Percentiles rank a stretch among this genome's conserved stretches.
These are phyloP conservation scores for Dexiosoma caninum DNA, from an alignment of 2,888 invertebrate species.

Conservation along the genomic window DNA sequence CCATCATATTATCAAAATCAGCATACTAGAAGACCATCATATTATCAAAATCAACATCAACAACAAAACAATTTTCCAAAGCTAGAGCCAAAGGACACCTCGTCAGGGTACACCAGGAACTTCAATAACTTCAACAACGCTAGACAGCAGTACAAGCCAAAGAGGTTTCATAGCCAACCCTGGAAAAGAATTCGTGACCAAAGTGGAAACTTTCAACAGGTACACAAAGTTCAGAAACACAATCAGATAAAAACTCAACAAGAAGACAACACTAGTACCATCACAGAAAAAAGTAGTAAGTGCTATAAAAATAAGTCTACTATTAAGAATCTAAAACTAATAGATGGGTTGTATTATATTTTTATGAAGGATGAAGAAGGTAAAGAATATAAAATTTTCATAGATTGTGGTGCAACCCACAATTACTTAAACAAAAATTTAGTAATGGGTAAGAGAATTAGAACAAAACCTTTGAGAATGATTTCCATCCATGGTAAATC, in stretches of 20 bases:
- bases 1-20: not conserved
- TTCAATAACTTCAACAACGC: constrained; percentile 5
- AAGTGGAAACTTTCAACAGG: constrained; percentile 13
- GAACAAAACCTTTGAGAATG: constrained; percentile 21
- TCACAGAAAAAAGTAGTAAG: constrained; percentile 14
- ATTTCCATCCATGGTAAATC: constrained; percentile 18
- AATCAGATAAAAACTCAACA: not conserved
- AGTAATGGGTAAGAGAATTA: not conserved
- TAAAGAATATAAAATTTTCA: constrained; percentile 6
- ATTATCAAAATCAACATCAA: not conserved
- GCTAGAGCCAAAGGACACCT: too few relatives aligned
- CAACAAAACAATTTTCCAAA: not conserved
- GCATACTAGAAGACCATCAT: not conserved
- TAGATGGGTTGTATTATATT: constrained; percentile 9
- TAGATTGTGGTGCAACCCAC: constrained; percentile 16
- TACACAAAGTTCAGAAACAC: not conserved
- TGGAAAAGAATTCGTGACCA: constrained; percentile 9
- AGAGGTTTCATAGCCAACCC: not conserved
- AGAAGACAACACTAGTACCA: constrained; percentile 1
- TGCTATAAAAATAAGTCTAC: constrained; percentile 9
- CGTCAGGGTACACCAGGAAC: constrained; percentile 13
- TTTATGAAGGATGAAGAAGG: constrained; percentile 17
- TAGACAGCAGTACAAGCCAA: not conserved
- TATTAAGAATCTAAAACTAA: constrained; percentile 25
- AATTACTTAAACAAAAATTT: constrained; percentile 3